These are phyloP conservation scores for Frankliniella intonsa DNA, from an alignment of 2,888 invertebrate genomes.

Conservation along the genomic window DNA sequence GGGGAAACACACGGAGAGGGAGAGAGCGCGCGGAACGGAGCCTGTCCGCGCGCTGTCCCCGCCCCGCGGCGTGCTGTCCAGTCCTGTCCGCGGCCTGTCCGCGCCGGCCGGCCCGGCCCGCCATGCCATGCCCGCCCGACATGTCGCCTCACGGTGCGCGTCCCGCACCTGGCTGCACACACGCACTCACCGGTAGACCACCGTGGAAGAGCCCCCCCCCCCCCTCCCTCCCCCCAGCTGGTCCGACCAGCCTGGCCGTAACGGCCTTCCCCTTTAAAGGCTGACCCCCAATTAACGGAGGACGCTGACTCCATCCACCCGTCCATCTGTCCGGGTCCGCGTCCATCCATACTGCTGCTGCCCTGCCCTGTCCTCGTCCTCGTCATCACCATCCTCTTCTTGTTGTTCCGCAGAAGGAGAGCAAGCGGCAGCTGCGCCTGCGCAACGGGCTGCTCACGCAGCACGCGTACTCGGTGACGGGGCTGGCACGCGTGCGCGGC, in stretches of 20 bases:
- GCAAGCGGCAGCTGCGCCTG: slow-evolving; percentile 54
- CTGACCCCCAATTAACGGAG: background rate
- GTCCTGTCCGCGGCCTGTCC: too few species aligned
- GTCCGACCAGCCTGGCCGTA: background rate
- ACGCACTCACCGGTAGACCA: background rate
- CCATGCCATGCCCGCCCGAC: background rate
- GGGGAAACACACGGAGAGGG: background rate
- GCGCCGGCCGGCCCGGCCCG: too few species aligned
- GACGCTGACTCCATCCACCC: too few species aligned
- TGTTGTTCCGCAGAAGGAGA: slow-evolving; percentile 50
- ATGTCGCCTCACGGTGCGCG: background rate
- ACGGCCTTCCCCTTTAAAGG: background rate
- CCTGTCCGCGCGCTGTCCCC: too few species aligned
- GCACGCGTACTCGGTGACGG: slow-evolving; percentile 66
- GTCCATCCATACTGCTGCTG: too few species aligned
- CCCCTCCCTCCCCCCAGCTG: too few species aligned
- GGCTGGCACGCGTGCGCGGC: slow-evolving; percentile 62
- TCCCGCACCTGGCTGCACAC: background rate
- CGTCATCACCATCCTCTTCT: background rate
- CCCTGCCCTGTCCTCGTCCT: background rate
- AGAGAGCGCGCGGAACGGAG: background rate
- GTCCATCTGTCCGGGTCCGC: too few species aligned
- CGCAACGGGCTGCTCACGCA: slow-evolving; percentile 61
- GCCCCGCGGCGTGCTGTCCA: background rate
- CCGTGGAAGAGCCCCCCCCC: background rate